Conservation (phyloP, 2,888 invertebrate genomes). For the Nemotelus pantherinus region DNA sequence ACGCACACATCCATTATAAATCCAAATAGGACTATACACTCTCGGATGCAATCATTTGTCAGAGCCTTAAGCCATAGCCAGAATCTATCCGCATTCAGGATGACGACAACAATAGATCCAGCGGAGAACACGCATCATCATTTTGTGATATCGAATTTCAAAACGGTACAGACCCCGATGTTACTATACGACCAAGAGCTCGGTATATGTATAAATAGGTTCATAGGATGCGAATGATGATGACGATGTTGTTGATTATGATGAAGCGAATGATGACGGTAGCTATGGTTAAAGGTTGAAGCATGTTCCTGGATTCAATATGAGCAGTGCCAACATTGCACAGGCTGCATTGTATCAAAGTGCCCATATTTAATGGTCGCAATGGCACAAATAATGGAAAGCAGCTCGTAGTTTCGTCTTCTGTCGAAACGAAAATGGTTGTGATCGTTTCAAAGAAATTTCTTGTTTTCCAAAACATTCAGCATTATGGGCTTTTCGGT, state of each 20-base stretch:
- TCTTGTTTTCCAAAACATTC: constrained; percentile 4
- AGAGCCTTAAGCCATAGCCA: constrained; percentile 19
- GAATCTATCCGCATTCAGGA: constrained; percentile 41
- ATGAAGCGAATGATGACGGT: constrained; percentile 35
- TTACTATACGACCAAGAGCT: background rate
- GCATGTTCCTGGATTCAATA: constrained; percentile 8
- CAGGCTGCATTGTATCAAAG: constrained; percentile 27
- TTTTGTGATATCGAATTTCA: constrained; percentile 43
- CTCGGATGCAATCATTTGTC: constrained; percentile 5
- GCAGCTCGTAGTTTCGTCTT: background rate
- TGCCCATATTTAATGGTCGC: constrained; percentile 28
- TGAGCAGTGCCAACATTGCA: constrained; percentile 27
- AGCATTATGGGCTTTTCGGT: background rate
- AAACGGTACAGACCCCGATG: constrained; percentile 39
- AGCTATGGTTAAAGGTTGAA: background rate
- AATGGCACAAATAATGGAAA: constrained; percentile 24
- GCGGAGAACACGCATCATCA: constrained; percentile 41
- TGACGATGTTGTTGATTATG: background rate
- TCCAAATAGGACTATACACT: background rate
- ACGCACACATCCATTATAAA: too few relatives aligned
- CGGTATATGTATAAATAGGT: background rate
- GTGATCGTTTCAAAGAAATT: background rate
- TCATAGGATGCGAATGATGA: background rate
- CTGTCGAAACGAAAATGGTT: background rate
- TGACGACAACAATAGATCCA: constrained; percentile 41